Evolutionary conservation across 2,797 vertebrate species (phyloP).

Genomic region (Gallinago solitaria): DNA sequence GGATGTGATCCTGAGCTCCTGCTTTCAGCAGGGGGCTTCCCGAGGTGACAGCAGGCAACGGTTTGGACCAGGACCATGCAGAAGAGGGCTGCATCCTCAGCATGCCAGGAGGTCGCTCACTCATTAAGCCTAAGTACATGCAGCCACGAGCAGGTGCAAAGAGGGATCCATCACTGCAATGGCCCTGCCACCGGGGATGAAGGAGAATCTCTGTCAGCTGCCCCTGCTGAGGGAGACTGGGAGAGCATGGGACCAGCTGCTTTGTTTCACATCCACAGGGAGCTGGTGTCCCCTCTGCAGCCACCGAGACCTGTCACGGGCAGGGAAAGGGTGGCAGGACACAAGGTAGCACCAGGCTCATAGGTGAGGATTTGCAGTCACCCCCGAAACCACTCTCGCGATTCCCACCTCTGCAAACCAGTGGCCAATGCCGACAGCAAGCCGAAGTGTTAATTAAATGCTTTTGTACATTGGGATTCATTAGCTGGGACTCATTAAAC

Average conservation of each 20-base stretch:
- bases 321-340: background rate
- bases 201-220: background rate
- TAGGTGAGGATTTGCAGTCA: background rate
- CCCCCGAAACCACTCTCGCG: background rate
- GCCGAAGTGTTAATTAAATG: background rate
- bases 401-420: background rate
- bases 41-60: background rate
- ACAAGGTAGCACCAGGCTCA: background rate
- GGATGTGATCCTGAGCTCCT: background rate
- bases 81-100: background rate
- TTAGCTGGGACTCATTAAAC: background rate
- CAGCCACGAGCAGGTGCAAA: background rate
- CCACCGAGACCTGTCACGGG: rapidly evolving
- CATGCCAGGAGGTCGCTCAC: background rate
- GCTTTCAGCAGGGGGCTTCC: background rate
- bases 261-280: background rate
- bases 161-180: background rate
- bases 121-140: background rate
- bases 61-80: background rate
- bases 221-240: background rate
- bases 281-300: background rate
- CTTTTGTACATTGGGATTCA: background rate
- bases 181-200: background rate
- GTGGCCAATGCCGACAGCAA: background rate
- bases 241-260: background rate